Percentiles rank a stretch among this genome's conserved stretches.
These are phyloP conservation scores for Circaetus cinerascens DNA, from an alignment of 2,113 vertebrate species.

Conservation along the genomic window DNA sequence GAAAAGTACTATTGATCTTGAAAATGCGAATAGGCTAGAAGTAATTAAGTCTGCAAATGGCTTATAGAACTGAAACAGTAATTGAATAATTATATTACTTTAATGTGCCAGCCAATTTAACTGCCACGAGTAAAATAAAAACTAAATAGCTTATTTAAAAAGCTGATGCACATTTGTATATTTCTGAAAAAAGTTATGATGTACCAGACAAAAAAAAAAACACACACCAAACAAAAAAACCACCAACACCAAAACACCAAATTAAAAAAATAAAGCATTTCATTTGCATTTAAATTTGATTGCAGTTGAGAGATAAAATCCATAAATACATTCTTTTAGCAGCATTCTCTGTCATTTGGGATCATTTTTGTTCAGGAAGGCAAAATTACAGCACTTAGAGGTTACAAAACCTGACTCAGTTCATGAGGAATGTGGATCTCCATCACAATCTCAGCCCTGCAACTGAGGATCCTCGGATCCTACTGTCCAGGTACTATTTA, in stretches of 20 bases:
- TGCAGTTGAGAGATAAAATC: background rate
- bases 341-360: background rate
- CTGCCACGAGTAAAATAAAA: slow-evolving; percentile 19
- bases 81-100: slow-evolving; percentile 59
- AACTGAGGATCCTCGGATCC: background rate
- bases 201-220: background rate
- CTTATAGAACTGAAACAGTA: slow-evolving; percentile 40
- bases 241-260: background rate
- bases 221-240: background rate
- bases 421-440: background rate
- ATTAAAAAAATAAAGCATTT: background rate
- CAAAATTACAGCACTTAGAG: background rate
- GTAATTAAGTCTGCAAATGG: slow-evolving; percentile 53
- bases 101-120: slow-evolving; percentile 30
- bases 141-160: background rate
- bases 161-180: background rate
- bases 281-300: background rate
- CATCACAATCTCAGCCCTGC: background rate
- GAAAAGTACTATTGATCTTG: slow-evolving; percentile 46
- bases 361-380: background rate
- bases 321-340: background rate
- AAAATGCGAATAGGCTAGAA: slow-evolving; percentile 31
- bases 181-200: background rate
- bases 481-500: background rate
- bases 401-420: background rate